phyloP scores from a whole-genome alignment of 2,888 invertebrate species.

The Diaphora mendica region DNA sequence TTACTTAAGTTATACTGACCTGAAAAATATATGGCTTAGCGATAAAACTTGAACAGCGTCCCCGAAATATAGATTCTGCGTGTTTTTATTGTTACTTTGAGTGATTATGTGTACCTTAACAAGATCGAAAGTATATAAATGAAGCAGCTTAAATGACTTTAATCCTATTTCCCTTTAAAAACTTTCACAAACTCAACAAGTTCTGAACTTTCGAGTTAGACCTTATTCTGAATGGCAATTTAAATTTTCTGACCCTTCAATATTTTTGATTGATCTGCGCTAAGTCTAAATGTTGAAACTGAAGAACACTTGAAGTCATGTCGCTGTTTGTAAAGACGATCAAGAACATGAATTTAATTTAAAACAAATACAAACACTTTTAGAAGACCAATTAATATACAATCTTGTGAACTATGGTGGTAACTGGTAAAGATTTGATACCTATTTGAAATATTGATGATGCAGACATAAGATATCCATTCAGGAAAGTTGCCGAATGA shows the following conservation, averaged over 20 bases:
- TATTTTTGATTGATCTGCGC: conserved; percentile 1
- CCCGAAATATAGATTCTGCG: too few relatives aligned
- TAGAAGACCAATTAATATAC: too few relatives aligned
- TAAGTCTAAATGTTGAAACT: neutral
- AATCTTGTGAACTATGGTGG: too few relatives aligned
- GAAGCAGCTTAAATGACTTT: neutral
- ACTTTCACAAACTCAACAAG: neutral
- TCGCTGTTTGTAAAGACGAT: neutral
- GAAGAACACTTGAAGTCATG: neutral
- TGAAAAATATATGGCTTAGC: too few relatives aligned
- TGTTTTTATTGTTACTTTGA: neutral
- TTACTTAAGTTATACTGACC: too few relatives aligned
- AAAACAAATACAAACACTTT: too few relatives aligned
- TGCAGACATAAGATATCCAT: neutral
- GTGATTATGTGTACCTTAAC: too few relatives aligned
- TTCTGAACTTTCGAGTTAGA: neutral
- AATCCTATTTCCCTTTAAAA: neutral
- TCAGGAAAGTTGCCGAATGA: neutral
- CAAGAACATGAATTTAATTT: neutral
- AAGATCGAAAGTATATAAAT: neutral
- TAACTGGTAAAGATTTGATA: too few relatives aligned
- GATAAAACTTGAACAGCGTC: too few relatives aligned
- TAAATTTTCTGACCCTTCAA: conserved; percentile 2
- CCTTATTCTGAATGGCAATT: neutral
- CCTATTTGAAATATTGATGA: neutral